Evolutionary conservation across 2,113 vertebrate species (phyloP).

Genomic region (Melanerpes aurifrons): DNA sequence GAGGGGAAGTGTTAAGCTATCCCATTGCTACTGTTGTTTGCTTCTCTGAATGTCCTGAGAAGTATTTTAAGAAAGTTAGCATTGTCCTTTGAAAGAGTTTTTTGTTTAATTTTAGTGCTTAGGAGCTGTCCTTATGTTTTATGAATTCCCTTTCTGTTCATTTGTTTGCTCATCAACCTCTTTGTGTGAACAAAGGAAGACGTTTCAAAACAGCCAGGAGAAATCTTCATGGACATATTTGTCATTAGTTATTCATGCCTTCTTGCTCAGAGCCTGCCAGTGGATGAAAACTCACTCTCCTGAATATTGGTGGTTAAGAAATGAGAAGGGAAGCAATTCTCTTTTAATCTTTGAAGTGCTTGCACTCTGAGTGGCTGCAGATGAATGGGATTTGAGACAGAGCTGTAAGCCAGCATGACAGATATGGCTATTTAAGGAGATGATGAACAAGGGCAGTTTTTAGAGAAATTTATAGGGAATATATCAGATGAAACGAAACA

Average conservation of each 20-base stretch:
- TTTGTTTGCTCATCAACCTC: constrained; percentile 8
- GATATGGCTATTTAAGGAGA: neutral
- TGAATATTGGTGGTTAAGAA: constrained; percentile 31
- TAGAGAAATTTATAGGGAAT: neutral
- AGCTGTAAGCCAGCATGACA: constrained; percentile 12
- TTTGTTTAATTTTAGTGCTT: neutral
- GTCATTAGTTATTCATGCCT: constrained; percentile 47
- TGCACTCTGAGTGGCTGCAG: constrained; percentile 17
- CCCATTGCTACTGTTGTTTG: neutral
- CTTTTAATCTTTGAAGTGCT: constrained; percentile 52
- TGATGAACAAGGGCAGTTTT: constrained; percentile 9
- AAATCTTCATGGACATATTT: constrained; percentile 13
- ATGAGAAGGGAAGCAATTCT: constrained; percentile 20
- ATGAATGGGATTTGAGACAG: constrained; percentile 4
- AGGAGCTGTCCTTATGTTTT: neutral
- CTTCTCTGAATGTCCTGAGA: neutral
- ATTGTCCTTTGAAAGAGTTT: neutral
- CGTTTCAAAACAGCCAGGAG: neutral
- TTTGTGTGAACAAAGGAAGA: constrained; percentile 9
- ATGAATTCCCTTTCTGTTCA: constrained; percentile 7
- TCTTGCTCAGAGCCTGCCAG: neutral
- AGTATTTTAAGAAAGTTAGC: neutral
- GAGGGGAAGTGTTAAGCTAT: neutral
- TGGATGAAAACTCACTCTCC: constrained; percentile 9
- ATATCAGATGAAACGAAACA: neutral